Conservation (phyloP, 1,140 invertebrate genomes). For the Pollicipes pollicipes region DNA sequence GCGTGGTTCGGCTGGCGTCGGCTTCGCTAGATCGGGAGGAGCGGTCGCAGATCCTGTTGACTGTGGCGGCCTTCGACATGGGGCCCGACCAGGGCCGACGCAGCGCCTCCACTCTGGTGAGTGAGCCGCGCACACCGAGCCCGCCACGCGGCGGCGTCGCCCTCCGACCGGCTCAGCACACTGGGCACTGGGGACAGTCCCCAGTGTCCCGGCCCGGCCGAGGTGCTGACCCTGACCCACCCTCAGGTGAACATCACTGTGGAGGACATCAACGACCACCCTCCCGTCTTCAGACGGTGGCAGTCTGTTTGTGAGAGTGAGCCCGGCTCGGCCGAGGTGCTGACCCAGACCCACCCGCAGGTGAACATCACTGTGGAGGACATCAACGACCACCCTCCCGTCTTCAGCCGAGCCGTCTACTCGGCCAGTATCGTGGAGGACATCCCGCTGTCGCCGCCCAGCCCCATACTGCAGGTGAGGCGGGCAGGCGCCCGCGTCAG, state of each 20-base stretch:
- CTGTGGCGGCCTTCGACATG: constrained; percentile 58
- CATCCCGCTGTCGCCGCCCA: constrained; percentile 50
- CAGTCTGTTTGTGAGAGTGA: too few relatives aligned
- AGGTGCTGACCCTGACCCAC: too few relatives aligned
- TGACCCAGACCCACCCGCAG: too few relatives aligned
- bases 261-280: constrained; percentile 64
- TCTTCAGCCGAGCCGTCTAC: constrained; percentile 53
- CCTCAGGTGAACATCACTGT: constrained; percentile 43
- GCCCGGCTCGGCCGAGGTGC: too few relatives aligned
- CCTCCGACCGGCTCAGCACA: too few relatives aligned
- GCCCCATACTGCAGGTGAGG: constrained; percentile 55
- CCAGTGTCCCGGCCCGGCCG: too few relatives aligned
- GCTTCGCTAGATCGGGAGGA: constrained; percentile 60
- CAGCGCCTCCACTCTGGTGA: constrained; percentile 53
- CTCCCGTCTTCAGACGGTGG: constrained; percentile 56
- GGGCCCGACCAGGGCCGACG: constrained; percentile 46
- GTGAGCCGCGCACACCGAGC: too few relatives aligned
- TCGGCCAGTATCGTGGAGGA: constrained; percentile 64
- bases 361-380: constrained; percentile 53
- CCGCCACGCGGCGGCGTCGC: too few relatives aligned
- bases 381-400: constrained; percentile 64
- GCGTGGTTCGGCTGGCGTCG: constrained; percentile 30
- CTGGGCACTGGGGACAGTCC: too few relatives aligned
- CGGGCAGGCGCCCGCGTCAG: too few relatives aligned
- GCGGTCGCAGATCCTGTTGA: constrained; percentile 46